These are phyloP conservation scores for Morinoia aosen DNA, from an alignment of 2,888 invertebrate genomes.

Conservation along the genomic window DNA sequence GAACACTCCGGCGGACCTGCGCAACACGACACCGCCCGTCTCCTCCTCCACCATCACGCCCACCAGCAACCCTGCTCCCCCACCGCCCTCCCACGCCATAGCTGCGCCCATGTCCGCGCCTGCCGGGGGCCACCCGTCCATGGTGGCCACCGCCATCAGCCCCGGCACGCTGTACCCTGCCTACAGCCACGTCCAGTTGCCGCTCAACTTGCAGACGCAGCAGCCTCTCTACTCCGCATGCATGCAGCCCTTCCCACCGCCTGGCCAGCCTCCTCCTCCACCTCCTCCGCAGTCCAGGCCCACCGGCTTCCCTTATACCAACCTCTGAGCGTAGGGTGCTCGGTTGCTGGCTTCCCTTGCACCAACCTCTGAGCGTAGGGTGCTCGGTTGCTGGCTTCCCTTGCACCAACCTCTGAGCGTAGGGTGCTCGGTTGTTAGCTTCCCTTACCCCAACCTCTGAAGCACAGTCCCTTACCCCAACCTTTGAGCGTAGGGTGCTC, in stretches of 20 bases:
- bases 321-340: constrained; percentile 56
- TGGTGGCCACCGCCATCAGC: constrained; percentile 61
- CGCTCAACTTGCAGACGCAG: constrained; percentile 66
- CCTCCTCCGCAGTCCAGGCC: constrained; percentile 63
- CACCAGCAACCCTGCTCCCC: constrained; percentile 13
- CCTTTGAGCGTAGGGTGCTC: no score
- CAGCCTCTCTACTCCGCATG: constrained; percentile 67
- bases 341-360: neutral
- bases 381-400: no score
- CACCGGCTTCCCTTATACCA: constrained; percentile 67
- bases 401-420: no score
- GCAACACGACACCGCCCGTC: constrained; percentile 47
- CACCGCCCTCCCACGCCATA: neutral
- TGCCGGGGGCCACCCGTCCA: constrained; percentile 56
- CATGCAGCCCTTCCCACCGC: constrained; percentile 67
- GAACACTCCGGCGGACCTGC: constrained; percentile 54
- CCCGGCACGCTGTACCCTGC: constrained; percentile 45
- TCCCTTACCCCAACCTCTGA: no score
- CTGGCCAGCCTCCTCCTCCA: constrained; percentile 60
- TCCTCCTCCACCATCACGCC: constrained; percentile 47
- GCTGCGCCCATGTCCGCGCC: constrained; percentile 61
- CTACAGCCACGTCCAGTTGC: constrained; percentile 66
- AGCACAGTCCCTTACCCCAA: no score
- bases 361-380: no score
- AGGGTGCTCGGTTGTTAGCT: no score